Evolutionary conservation across 2,888 invertebrate species (phyloP).

Genomic region (Diloba caeruleocephala): DNA sequence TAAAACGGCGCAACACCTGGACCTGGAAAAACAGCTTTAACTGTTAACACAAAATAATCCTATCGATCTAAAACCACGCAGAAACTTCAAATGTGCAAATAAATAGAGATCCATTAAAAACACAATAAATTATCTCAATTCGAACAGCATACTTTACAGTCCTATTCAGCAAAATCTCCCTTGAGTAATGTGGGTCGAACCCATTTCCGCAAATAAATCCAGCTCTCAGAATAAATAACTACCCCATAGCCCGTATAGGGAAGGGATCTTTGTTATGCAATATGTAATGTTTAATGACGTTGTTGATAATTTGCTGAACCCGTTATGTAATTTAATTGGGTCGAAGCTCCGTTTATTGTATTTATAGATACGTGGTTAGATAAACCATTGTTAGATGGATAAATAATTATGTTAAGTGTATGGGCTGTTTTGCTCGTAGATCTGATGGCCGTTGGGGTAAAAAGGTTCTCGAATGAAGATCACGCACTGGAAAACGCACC

Average conservation of each 20-base stretch:
- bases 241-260: constrained; percentile 60
- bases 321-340: constrained; percentile 52
- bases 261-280: constrained; percentile 67
- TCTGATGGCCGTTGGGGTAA: too few relatives aligned
- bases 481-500: too few relatives aligned
- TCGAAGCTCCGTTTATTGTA: constrained; percentile 43
- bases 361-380: constrained; percentile 30
- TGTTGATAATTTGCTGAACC: constrained; percentile 42
- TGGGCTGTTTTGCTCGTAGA: too few relatives aligned
- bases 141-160: constrained; percentile 79
- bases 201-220: constrained; percentile 85
- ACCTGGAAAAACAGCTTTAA: too few relatives aligned
- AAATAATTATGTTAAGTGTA: too few relatives aligned
- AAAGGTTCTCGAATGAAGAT: too few relatives aligned
- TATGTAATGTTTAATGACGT: constrained; percentile 53
- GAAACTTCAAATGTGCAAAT: constrained; percentile 17
- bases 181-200: constrained; percentile 84
- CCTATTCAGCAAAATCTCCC: constrained; percentile 82
- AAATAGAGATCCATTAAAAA: constrained; percentile 60
- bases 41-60: background rate
- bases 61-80: constrained; percentile 20
- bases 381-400: constrained; percentile 4
- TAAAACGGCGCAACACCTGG: too few relatives aligned
- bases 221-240: constrained; percentile 83
- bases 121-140: constrained; percentile 78